Evolutionary conservation across 2,797 vertebrate species (phyloP).

Genomic region (Cryptoprocta ferox): DNA sequence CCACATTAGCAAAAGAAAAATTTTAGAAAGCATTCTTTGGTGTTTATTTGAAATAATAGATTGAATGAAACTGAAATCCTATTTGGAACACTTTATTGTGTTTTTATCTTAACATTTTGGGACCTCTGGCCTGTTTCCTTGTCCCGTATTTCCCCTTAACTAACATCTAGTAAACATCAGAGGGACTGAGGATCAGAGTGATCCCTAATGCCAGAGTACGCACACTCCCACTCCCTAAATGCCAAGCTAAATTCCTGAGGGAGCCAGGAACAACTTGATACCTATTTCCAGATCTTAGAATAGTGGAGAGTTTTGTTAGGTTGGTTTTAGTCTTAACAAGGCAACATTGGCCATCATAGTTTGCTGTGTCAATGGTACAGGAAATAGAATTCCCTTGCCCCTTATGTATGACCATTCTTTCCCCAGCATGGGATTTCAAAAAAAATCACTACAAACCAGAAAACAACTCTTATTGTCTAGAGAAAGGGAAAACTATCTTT

Average conservation of each 20-base stretch:
- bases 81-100: not conserved
- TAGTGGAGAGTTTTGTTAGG: slow-evolving; percentile 50
- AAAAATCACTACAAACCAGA: not conserved
- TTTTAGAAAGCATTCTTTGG: slow-evolving; percentile 17
- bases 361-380: not conserved
- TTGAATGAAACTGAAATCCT: slow-evolving; percentile 33
- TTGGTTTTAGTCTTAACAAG: slow-evolving; percentile 70
- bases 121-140: slow-evolving; percentile 23
- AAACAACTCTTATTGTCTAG: slow-evolving; percentile 17
- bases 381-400: not conserved
- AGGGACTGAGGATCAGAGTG: not conserved
- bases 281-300: slow-evolving; percentile 73
- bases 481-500: not conserved
- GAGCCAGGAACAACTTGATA: slow-evolving; percentile 53
- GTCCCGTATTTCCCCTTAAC: not conserved
- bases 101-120: slow-evolving; percentile 4
- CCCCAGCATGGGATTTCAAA: not conserved
- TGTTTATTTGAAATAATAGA: not conserved
- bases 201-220: slow-evolving; percentile 1
- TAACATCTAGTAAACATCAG: slow-evolving; percentile 40
- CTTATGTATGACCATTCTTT: slow-evolving; percentile 43
- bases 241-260: slow-evolving; percentile 69
- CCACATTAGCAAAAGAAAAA: slow-evolving; percentile 47
- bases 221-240: slow-evolving; percentile 63
- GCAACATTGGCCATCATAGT: slow-evolving; percentile 13